Percentiles rank a stretch among this genome's conserved stretches.
Conservation (phyloP, 2,113 vertebrate genomes). For the Calcarius ornatus region DNA sequence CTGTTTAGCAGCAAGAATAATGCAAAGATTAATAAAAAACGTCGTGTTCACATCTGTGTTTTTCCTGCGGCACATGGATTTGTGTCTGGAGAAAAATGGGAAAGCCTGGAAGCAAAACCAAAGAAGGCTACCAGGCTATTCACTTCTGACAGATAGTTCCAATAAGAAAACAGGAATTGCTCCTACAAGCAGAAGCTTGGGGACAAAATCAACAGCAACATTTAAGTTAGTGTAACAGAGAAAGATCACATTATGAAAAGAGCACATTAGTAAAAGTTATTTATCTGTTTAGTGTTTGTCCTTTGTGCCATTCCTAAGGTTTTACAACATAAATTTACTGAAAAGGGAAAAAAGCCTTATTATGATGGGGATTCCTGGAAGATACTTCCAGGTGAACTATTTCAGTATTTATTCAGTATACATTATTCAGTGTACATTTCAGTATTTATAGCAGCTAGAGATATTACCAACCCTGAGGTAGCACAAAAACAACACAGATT, state of each 20-base stretch:
- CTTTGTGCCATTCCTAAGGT: background rate
- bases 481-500: background rate
- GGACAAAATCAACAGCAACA: background rate
- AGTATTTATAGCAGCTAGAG: background rate
- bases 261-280: background rate
- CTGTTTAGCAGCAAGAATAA: background rate
- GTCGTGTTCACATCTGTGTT: background rate
- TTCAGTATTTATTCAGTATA: background rate
- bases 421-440: background rate
- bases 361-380: background rate
- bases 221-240: background rate
- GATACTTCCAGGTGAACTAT: background rate
- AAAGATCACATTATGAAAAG: background rate
- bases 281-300: background rate
- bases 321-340: background rate
- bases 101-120: background rate
- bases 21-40: background rate
- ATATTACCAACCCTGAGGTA: background rate
- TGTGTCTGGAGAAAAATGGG: background rate
- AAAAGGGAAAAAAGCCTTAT: background rate
- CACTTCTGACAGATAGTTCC: background rate
- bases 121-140: background rate
- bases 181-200: background rate
- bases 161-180: background rate
- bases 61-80: background rate